phyloP scores from a whole-genome alignment of 1,140 invertebrate species.

The Daktulosphaira vitifoliae region DNA sequence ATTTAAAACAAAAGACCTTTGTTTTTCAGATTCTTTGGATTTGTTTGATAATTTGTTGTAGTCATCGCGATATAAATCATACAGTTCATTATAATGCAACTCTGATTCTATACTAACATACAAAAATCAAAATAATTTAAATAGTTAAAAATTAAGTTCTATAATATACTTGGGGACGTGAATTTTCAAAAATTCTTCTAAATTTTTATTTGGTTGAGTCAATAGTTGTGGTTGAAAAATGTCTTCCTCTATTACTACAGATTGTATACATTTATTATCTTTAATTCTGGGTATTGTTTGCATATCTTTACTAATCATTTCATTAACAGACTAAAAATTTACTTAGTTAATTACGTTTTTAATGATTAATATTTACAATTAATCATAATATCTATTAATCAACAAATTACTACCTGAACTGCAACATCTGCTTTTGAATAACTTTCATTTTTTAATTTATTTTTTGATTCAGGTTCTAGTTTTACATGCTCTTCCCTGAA shows the following conservation, averaged over 20 bases:
- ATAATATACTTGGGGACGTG: constrained; percentile 20
- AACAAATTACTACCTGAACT: not conserved
- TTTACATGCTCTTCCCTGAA: constrained; percentile 1
- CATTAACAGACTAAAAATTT: not conserved
- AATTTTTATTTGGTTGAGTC: not conserved
- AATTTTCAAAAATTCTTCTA: constrained; percentile 12
- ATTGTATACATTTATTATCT: constrained; percentile 23
- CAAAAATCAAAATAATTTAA: not conserved
- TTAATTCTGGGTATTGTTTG: constrained; percentile 17
- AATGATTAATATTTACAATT: no score
- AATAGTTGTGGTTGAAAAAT: constrained; percentile 9
- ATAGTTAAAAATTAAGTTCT: not conserved
- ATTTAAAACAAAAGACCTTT: not conserved
- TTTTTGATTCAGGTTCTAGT: constrained; percentile 8
- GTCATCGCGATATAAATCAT: constrained; percentile 16
- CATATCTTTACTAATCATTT: not conserved
- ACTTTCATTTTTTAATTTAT: not conserved
- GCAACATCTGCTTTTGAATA: not conserved
- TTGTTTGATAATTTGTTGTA: not conserved
- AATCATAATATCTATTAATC: not conserved
- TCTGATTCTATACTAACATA: not conserved
- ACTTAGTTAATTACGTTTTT: not conserved
- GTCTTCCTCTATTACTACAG: not conserved
- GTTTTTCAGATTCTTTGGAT: not conserved
- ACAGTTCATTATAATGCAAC: constrained; percentile 11